phyloP scores from a whole-genome alignment of 2,113 vertebrate genomes.

The Tragelaphus strepsiceros region DNA sequence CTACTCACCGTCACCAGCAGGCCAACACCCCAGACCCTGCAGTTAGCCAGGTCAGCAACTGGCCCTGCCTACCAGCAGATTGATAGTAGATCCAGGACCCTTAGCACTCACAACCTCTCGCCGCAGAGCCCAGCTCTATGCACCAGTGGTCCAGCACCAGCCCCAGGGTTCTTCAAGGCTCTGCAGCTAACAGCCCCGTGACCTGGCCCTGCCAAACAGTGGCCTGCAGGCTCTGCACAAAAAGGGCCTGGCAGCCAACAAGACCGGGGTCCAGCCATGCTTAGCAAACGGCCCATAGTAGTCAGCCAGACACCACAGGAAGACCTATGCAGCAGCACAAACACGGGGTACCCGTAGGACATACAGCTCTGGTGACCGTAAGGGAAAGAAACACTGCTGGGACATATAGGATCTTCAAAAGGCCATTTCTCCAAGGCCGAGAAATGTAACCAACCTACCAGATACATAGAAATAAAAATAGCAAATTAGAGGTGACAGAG shows the following conservation, averaged over 20 bases:
- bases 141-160: background rate
- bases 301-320: background rate
- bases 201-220: background rate
- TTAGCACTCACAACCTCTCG: background rate
- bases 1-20: background rate
- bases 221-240: background rate
- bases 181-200: background rate
- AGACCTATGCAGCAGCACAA: background rate
- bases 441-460: background rate
- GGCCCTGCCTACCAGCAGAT: background rate
- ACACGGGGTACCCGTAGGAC: background rate
- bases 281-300: no score
- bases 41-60: background rate
- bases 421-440: background rate
- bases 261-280: background rate
- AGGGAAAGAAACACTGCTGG: background rate
- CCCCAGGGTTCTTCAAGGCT: background rate
- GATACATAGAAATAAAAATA: background rate
- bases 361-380: background rate
- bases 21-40: no score
- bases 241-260: background rate
- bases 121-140: background rate
- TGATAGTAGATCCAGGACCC: background rate
- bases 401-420: background rate
- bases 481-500: background rate